Conservation (phyloP, 1,140 invertebrate genomes). For the Drosophila auraria region DNA sequence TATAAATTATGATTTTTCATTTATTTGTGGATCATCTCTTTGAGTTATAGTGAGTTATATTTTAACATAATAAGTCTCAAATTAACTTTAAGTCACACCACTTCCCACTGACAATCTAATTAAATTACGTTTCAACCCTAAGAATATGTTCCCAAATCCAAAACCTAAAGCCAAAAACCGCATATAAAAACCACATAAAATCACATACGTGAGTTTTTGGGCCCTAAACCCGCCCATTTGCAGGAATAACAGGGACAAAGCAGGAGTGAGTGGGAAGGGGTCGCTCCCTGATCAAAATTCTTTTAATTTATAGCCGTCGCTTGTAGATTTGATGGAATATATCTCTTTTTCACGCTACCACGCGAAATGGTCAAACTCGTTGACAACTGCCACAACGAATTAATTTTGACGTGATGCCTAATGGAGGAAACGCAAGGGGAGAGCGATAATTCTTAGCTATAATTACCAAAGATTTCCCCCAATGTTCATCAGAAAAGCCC, state of each 20-base stretch:
- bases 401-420: not conserved
- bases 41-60: slow-evolving; percentile 10
- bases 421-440: not conserved
- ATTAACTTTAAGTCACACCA: slow-evolving; percentile 29
- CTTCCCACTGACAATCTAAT: slow-evolving; percentile 27
- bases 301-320: slow-evolving; percentile 57
- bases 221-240: slow-evolving; percentile 24
- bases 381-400: slow-evolving; percentile 52
- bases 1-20: not conserved
- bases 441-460: not conserved
- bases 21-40: not conserved
- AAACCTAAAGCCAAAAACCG: slow-evolving; percentile 5
- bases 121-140: slow-evolving; percentile 32
- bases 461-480: slow-evolving; percentile 17
- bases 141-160: slow-evolving; percentile 19
- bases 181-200: slow-evolving; percentile 55
- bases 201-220: slow-evolving; percentile 54
- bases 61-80: slow-evolving; percentile 41
- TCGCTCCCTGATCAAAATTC: not conserved
- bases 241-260: not conserved
- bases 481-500: not conserved
- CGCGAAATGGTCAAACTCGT: slow-evolving; percentile 25
- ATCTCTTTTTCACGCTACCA: slow-evolving; percentile 37
- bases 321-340: slow-evolving; percentile 58
- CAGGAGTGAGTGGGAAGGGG: not conserved